Percentiles rank a stretch among this genome's conserved stretches.
phyloP scores from a whole-genome alignment of 2,113 vertebrate genomes.

The Eupsittula cactorum region DNA sequence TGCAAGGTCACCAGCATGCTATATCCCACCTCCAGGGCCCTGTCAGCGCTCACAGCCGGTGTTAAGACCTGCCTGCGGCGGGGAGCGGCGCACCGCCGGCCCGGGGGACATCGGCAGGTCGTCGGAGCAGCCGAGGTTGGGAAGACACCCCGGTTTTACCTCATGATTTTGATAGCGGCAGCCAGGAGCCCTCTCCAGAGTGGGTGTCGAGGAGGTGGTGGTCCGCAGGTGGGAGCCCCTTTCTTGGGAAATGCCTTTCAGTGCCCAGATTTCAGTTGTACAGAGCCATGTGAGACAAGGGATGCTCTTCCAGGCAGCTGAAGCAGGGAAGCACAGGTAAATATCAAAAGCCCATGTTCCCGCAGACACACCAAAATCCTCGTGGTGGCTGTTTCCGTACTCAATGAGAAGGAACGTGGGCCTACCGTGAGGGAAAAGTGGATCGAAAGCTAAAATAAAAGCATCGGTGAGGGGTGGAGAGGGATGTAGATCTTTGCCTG shows the following conservation, averaged over 20 bases:
- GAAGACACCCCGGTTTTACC: neutral
- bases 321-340: neutral
- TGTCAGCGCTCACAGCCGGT: neutral
- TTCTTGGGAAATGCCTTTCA: no score
- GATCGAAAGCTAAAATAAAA: neutral
- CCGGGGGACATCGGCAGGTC: no score
- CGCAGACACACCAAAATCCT: no score
- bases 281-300: accelerated
- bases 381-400: accelerated
- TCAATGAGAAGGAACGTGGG: accelerated
- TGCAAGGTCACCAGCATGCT: no score
- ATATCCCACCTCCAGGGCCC: no score
- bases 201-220: neutral
- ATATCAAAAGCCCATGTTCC: neutral
- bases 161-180: neutral
- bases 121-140: neutral
- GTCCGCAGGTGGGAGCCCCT: neutral
- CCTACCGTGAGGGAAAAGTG: neutral
- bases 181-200: neutral
- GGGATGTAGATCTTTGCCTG: neutral
- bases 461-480: neutral
- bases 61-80: neutral
- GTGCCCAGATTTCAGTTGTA: accelerated
- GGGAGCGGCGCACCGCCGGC: neutral
- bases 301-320: neutral